phyloP scores from a whole-genome alignment of 2,113 vertebrate genomes.

The Acanthisitta chloris region DNA sequence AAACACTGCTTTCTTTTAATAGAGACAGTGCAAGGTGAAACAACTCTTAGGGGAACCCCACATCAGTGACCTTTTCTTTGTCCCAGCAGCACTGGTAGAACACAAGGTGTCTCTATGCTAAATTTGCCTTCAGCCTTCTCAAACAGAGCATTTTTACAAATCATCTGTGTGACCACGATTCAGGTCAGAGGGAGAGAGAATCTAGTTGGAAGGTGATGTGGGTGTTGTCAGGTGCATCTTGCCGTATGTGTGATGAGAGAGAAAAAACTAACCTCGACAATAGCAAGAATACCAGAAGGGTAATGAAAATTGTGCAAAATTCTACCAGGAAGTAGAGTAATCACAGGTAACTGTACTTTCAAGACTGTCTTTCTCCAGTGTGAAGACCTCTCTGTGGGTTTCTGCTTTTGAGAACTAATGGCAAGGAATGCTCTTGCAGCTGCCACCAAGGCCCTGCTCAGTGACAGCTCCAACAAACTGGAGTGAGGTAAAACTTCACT shows the following conservation, averaged over 20 bases:
- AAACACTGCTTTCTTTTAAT: not conserved
- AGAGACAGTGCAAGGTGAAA: not conserved
- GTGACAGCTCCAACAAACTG: not conserved
- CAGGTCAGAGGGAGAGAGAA: not conserved
- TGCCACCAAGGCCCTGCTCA: not conserved
- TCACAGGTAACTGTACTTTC: not conserved
- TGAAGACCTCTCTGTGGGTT: not conserved
- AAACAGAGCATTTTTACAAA: not conserved
- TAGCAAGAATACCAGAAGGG: not conserved
- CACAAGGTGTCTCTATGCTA: not conserved
- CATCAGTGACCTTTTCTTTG: not conserved
- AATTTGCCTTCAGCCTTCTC: not conserved
- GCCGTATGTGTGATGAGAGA: not conserved
- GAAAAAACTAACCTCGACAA: not conserved
- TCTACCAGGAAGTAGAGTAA: not conserved
- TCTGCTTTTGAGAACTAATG: not conserved
- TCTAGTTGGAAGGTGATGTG: not conserved
- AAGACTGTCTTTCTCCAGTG: not conserved
- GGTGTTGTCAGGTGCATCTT: not conserved
- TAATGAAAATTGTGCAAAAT: not conserved
- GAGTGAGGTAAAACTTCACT: not conserved
- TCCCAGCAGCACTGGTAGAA: not conserved
- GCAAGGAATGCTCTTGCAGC: not conserved
- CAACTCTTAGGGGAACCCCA: not conserved
- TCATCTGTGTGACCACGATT: not conserved